Percentiles rank a stretch among this genome's conserved stretches.
These are phyloP conservation scores for Ameiurus melas DNA, from an alignment of 2,113 vertebrate genomes.

Conservation along the genomic window DNA sequence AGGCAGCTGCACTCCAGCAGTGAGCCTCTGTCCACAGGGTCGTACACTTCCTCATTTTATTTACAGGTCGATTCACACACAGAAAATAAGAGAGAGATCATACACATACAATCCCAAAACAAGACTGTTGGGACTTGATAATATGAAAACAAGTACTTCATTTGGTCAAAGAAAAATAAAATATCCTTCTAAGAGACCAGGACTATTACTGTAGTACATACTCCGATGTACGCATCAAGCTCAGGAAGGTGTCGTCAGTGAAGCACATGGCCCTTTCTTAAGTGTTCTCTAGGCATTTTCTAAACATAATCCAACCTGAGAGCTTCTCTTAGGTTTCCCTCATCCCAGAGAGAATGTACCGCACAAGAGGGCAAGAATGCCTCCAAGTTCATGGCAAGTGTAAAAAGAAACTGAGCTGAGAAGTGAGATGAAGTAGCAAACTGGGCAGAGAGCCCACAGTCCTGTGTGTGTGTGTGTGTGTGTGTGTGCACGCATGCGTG, in stretches of 20 bases:
- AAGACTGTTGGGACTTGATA: neutral
- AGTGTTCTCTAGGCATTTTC: slow-evolving; percentile 27
- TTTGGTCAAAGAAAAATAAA: neutral
- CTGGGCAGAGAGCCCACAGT: slow-evolving; percentile 62
- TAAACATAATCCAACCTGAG: slow-evolving; percentile 39
- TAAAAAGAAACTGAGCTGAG: slow-evolving; percentile 57
- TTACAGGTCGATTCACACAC: neutral
- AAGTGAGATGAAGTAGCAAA: slow-evolving; percentile 65
- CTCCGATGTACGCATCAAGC: neutral
- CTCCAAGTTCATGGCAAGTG: slow-evolving; percentile 42
- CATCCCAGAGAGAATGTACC: slow-evolving; percentile 12
- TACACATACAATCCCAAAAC: neutral
- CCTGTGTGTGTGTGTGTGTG: slow-evolving; percentile 60
- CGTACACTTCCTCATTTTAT: slow-evolving; percentile 16
- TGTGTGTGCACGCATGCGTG: slow-evolving; percentile 62
- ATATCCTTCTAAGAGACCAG: neutral
- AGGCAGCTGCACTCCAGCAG: slow-evolving; percentile 9
- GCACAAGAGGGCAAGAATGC: slow-evolving; percentile 36
- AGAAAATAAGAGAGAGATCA: neutral
- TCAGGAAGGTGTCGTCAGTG: neutral
- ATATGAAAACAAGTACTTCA: neutral
- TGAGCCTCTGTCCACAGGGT: neutral
- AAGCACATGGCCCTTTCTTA: neutral
- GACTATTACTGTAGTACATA: neutral
- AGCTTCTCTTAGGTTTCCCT: slow-evolving; percentile 36